Base-by-base conservation (phyloP, 2,888 invertebrate genomes). In the Ophioninae sp. region DNA sequence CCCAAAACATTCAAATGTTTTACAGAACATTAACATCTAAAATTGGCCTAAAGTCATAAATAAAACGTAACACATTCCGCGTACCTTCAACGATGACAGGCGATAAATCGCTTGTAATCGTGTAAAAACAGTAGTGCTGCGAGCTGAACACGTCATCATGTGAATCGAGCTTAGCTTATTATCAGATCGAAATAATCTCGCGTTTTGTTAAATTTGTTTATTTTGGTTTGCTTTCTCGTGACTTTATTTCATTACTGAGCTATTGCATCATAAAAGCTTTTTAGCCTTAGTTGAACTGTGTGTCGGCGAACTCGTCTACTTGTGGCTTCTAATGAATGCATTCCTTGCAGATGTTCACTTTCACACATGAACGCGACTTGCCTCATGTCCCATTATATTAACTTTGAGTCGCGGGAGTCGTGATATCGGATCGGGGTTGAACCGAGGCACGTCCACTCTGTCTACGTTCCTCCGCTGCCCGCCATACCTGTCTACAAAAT, bases 261-360 rank as follows among this genome's bases (percentile, higher is more conserved):
- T 56, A 50, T 65, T 10, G 69, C 57, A 65, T 67, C 50, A 59
- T 37, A 50, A 13, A 37, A 44, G 17, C 65, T 70, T 74, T 70
- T 73, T 41, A 81, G 50, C 61, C 74, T 6, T 59, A 57, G 17
- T 57, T 20, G 23, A 70, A 59, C 69, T 61, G 20, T 17, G 68
- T 72, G 59, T n/a, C 73, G 73, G 78, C 69, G 74, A 74, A 78
- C 82, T 69, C 67, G 70, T 81, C 75, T 70, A 59, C 70, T 59
- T 57, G 6, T 23, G 23, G 56, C n/a, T 37, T 70, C 61, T 59
- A 70, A 81, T 81, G 78, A 65, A 75, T 81, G 70, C 77, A 83
- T 83, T 81, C 69, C 70, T 56, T 70, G 65, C 74, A 81, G 81
- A 78, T 83, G 74, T 79, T 78, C 78, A 56, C 83, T 83, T 83